Evolutionary conservation across 2,888 invertebrate species (phyloP).

Genomic region (Acronicta leporina): DNA sequence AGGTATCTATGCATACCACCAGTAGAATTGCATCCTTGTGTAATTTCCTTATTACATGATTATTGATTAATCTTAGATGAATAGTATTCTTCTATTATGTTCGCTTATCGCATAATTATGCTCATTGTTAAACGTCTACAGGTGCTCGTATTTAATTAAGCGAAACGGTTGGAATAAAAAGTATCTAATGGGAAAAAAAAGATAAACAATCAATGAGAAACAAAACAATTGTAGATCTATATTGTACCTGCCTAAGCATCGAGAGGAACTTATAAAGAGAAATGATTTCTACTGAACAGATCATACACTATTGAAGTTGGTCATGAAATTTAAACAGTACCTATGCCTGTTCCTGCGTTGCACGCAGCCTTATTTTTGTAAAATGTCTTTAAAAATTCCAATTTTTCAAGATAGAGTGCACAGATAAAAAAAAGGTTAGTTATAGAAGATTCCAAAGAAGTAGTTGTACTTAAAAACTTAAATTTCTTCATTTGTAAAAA

Average conservation of each 20-base stretch:
- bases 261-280: too few relatives aligned
- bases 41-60: constrained; percentile 38
- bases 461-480: too few relatives aligned
- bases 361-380: too few relatives aligned
- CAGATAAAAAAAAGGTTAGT: too few relatives aligned
- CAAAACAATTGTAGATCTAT: background rate
- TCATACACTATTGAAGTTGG: too few relatives aligned
- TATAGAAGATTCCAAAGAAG: too few relatives aligned
- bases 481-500: too few relatives aligned
- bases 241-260: background rate
- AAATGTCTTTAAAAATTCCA: too few relatives aligned
- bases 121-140: constrained; percentile 12
- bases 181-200: background rate
- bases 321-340: too few relatives aligned
- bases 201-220: background rate
- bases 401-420: too few relatives aligned
- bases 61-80: constrained; percentile 12
- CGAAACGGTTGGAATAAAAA: constrained; percentile 1
- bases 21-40: constrained; percentile 7
- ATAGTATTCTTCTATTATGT: constrained; percentile 11
- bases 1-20: constrained; percentile 10
- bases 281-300: too few relatives aligned
- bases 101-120: constrained; percentile 18
- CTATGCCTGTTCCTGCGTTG: too few relatives aligned
- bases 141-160: background rate